Base-by-base conservation (phyloP, 2,113 vertebrate genomes). In the Sinocyclocheilus anophthalmus region DNA sequence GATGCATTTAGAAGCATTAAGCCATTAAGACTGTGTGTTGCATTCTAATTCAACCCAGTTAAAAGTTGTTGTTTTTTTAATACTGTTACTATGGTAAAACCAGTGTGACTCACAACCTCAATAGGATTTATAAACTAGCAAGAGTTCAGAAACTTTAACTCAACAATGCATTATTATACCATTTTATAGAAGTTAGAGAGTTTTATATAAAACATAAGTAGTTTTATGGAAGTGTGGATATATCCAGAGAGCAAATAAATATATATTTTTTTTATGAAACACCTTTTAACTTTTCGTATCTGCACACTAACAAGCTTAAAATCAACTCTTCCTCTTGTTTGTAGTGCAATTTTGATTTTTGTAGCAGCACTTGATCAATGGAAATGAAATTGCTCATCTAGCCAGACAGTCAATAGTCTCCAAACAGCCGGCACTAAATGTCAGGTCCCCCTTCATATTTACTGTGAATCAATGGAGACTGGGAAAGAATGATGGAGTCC, bases 351-450 rank as follows among this genome's bases (percentile, higher is more conserved):
- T 69, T 76, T n/a, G 63, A 84, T 85, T 90, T 84, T 88, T 63
- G 77, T 76, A 55, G 81, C 42, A 84, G 72, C 76, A 55, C 81
- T 26, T 85, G 81, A 89, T 90, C 83, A 87, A 87, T 89, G 69
- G 77, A 87, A 87, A 87, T 86, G 83, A 85, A 89, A 88, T 86
- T 87, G 85, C 90, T 84, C 81, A 88, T 85, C 69, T 73, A 84
- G 76, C 84, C 83, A 86, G 84, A 87, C 88, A 89, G 86, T 88
- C 86, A 85, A 84, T 84, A 88, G 69, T 80, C 80, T 83, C 78
- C 63, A 89, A 88, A 85, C 79, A 86, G 84, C 76, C 73, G 6
- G 55, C 78, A 81, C 86, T 87, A 85, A 88, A 87, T 88, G 88
- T 87, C 89, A 88, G 79, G 86, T 86, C 12, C 87, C 87, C 85